phyloP scores from a whole-genome alignment of 2,797 vertebrate genomes.

The Syngnathus acus region DNA sequence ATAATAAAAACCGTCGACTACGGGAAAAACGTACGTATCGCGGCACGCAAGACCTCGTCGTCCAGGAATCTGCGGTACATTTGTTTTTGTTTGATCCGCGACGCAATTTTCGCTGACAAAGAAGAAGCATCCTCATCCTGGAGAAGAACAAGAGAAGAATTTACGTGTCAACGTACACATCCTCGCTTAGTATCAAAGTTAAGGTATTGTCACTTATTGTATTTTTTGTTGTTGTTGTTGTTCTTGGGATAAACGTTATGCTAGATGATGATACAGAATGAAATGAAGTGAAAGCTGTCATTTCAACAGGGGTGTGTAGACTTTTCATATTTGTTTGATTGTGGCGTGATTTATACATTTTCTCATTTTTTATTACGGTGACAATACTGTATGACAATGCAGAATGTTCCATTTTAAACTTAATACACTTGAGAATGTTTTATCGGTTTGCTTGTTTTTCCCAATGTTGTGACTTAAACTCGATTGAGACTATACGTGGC shows the following conservation, averaged over 20 bases:
- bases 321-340: neutral
- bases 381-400: too few relatives aligned
- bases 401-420: neutral
- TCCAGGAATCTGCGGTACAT: neutral
- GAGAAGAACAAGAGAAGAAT: slow-evolving; percentile 1
- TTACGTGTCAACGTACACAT: neutral
- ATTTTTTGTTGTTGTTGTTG: neutral
- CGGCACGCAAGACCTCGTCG: neutral
- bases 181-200: neutral
- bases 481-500: slow-evolving; percentile 1
- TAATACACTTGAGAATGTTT: neutral
- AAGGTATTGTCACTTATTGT: neutral
- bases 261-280: neutral
- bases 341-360: too few relatives aligned
- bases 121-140: neutral
- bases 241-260: neutral
- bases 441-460: neutral
- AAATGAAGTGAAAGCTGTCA: neutral
- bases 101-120: neutral
- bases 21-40: neutral
- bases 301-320: neutral
- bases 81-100: neutral
- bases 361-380: too few relatives aligned
- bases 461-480: neutral
- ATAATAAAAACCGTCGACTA: neutral